These are phyloP conservation scores for Diadema setosum DNA, from an alignment of 35 echinoderm and acorn worm species.

Conservation along the genomic window DNA sequence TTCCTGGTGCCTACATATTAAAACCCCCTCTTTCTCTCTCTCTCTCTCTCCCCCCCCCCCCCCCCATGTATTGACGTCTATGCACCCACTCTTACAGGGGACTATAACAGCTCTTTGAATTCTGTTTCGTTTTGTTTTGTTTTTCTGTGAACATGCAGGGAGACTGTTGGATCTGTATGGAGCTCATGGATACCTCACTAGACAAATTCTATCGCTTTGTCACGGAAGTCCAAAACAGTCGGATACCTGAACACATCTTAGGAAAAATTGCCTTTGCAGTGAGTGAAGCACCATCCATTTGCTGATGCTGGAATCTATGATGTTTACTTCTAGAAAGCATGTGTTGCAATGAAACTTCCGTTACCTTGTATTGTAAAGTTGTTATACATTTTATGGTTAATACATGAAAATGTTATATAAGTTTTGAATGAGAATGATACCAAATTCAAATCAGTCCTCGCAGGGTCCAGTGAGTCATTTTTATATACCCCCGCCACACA, in stretches of 20 bases:
- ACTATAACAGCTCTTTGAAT: not conserved
- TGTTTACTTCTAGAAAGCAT: no score
- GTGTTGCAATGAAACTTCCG: no score
- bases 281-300: no score
- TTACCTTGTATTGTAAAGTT: no score
- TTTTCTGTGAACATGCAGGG: slow-evolving; percentile 34
- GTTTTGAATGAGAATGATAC: no score
- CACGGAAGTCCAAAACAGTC: slow-evolving; percentile 43
- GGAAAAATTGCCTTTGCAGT: slow-evolving; percentile 92
- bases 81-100: not conserved
- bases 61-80: not conserved
- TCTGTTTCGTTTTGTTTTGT: not conserved
- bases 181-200: slow-evolving; percentile 96
- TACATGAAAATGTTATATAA: no score
- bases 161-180: slow-evolving; percentile 99
- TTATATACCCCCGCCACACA: no score
- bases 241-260: slow-evolving; percentile 96
- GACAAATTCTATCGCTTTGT: slow-evolving; percentile 95
- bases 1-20: no score
- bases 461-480: no score
- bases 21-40: not conserved
- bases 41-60: not conserved
- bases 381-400: no score
- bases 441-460: no score
- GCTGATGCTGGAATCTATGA: no score